These are phyloP conservation scores for Yasuhikotakia modesta DNA, from an alignment of 2,797 vertebrate genomes.

Conservation along the genomic window DNA sequence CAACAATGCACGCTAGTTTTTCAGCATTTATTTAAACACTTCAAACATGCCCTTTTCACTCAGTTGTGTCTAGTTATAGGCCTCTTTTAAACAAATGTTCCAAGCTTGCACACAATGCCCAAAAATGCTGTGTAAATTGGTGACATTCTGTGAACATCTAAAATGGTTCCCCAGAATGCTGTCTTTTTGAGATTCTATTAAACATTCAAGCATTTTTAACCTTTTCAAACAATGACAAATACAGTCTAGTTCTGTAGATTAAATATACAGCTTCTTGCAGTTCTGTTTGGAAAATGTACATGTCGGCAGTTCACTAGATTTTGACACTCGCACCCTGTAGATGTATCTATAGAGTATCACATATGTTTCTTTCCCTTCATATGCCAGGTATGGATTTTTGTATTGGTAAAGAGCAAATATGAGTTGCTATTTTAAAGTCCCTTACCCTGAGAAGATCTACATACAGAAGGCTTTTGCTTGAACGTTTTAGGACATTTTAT, in stretches of 20 bases:
- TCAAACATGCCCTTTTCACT: not conserved
- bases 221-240: too few species aligned
- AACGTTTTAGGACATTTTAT: constrained; percentile 32
- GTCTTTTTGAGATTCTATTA: too few species aligned
- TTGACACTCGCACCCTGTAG: not conserved
- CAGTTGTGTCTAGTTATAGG: not conserved
- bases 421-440: constrained; percentile 15
- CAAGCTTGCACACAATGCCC: not conserved
- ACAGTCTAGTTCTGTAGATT: too few species aligned
- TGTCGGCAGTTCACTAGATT: not conserved
- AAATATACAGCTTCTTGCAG: too few species aligned
- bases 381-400: constrained; percentile 2
- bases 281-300: too few species aligned
- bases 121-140: not conserved
- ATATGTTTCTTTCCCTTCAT: not conserved
- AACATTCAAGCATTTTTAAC: too few species aligned
- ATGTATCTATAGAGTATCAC: not conserved
- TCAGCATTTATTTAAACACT: not conserved
- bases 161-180: not conserved
- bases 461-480: constrained; percentile 30
- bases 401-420: not conserved
- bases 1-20: not conserved
- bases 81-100: not conserved
- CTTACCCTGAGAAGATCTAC: constrained; percentile 15
- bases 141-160: not conserved